Percentiles rank a stretch among this genome's conserved stretches.
Conservation (phyloP, 1,140 invertebrate genomes). For the Hormaphis cornu region DNA sequence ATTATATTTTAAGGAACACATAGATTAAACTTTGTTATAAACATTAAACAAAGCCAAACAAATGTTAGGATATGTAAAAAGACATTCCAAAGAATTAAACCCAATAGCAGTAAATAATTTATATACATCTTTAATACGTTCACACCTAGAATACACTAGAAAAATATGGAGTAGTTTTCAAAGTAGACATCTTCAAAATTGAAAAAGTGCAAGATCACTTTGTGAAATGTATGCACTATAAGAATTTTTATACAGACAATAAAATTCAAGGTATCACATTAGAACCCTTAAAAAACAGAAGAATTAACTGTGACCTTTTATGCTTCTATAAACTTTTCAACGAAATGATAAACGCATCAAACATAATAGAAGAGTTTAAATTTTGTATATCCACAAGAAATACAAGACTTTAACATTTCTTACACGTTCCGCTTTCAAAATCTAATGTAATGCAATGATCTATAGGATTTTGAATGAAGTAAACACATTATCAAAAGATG, state of each 20-base stretch:
- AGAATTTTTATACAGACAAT: neutral
- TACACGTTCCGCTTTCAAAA: neutral
- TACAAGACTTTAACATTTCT: no score
- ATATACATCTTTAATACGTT: no score
- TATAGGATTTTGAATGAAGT: neutral
- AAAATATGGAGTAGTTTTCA: no score
- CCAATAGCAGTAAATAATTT: no score
- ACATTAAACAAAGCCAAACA: neutral
- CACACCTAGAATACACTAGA: no score
- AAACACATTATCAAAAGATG: neutral
- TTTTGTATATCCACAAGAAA: neutral
- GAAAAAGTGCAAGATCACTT: neutral
- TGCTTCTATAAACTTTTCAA: no score
- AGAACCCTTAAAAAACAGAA: neutral
- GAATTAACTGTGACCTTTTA: neutral
- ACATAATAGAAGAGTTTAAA: no score
- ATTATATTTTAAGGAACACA: neutral
- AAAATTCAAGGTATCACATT: neutral
- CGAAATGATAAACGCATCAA: no score
- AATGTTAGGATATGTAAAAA: neutral
- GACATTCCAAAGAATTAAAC: no score
- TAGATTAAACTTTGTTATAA: no score
- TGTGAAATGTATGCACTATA: neutral
- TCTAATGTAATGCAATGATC: neutral
- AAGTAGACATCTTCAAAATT: no score